phyloP scores from a whole-genome alignment of 2,797 vertebrate species.

The Urosaurus nigricauda region DNA sequence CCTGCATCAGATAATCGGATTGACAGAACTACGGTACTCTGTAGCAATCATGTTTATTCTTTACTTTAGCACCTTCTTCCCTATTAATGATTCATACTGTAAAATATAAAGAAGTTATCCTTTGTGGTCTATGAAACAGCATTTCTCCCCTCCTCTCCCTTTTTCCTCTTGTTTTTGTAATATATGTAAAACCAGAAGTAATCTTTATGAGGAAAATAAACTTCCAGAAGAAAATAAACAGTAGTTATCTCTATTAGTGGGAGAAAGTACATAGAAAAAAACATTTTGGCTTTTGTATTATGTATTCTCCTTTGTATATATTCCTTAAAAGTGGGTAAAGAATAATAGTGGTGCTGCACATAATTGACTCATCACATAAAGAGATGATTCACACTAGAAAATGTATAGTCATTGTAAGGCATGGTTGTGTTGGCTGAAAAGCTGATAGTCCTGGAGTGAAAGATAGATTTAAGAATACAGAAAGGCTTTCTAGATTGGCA shows the following conservation, averaged over 20 bases:
- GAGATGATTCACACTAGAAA: not conserved
- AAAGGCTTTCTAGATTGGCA: too few relatives aligned
- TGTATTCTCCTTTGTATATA: not conserved
- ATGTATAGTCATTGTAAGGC: not conserved
- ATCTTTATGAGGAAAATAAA: not conserved
- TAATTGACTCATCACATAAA: not conserved
- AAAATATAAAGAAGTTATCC: not conserved
- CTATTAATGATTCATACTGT: not conserved
- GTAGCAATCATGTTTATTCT: not conserved
- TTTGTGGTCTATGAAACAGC: not conserved
- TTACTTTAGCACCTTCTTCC: not conserved
- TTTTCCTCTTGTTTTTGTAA: too few relatives aligned
- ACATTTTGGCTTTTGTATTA: not conserved
- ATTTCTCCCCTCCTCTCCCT: fast-evolving
- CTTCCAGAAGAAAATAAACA: not conserved
- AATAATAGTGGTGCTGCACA: not conserved
- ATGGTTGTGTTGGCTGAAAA: not conserved
- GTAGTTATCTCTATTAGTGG: not conserved
- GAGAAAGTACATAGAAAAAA: not conserved
- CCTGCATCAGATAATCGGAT: slow-evolving; percentile 30
- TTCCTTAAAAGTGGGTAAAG: not conserved
- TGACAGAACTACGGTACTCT: not conserved
- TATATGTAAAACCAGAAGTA: not conserved
- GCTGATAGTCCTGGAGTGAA: not conserved
- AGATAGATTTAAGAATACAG: not conserved